A percentile compares a stretch with the other conserved stretches of the same genome.
These are phyloP conservation scores for Scotopteryx bipunctaria DNA, from an alignment of 2,888 invertebrate species.

Conservation along the genomic window DNA sequence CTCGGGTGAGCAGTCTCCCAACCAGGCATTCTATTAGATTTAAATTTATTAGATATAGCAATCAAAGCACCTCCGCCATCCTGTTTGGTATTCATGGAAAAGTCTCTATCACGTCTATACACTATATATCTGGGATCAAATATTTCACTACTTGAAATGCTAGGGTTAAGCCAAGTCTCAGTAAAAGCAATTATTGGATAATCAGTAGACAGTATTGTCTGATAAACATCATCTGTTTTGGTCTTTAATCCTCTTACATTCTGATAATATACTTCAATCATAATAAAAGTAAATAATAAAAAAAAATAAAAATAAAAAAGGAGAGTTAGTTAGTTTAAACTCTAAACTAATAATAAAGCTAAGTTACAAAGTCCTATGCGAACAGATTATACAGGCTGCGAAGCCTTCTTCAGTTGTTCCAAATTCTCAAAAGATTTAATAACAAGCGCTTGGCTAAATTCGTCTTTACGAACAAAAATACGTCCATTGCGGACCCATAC, in stretches of 20 bases:
- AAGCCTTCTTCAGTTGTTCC: background rate
- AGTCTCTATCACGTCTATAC: constrained; percentile 3
- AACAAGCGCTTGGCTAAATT: background rate
- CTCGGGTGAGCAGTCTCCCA: constrained; percentile 5
- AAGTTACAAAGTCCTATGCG: too few species aligned
- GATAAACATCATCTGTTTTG: constrained; percentile 2
- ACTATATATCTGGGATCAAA: constrained; percentile 1
- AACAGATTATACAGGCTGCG: background rate
- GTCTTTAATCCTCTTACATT: constrained; percentile 9
- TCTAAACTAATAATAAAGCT: too few species aligned
- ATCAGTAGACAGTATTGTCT: background rate
- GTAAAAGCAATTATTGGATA: constrained; percentile 4
- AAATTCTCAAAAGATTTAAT: constrained; percentile 2
- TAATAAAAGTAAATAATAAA: background rate
- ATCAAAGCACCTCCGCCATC: constrained; percentile 11
- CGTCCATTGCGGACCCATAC: constrained; percentile 10
- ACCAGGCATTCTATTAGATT: background rate
- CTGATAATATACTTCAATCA: constrained; percentile 3
- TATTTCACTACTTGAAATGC: constrained; percentile 3
- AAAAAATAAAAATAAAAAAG: background rate
- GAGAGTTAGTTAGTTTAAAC: background rate
- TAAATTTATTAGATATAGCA: constrained; percentile 1
- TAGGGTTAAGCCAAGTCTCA: constrained; percentile 12
- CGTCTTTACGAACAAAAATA: constrained; percentile 14
- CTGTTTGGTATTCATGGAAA: background rate